These are phyloP conservation scores for Erithacus rubecula DNA, from an alignment of 2,797 vertebrate genomes.

Conservation along the genomic window DNA sequence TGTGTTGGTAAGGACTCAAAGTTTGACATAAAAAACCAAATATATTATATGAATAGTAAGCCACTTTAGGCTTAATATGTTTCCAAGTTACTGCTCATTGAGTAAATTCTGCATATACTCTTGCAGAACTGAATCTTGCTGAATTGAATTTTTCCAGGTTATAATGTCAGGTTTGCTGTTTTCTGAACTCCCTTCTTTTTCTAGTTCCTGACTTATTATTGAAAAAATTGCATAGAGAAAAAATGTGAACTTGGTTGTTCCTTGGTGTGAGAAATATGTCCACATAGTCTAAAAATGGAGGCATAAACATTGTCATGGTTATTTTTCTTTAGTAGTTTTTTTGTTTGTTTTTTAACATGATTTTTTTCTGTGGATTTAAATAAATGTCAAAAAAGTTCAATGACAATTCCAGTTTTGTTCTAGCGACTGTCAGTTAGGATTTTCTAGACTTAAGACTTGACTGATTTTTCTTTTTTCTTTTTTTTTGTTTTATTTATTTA, in stretches of 20 bases:
- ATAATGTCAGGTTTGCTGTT: neutral
- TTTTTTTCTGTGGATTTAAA: neutral
- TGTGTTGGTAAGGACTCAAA: neutral
- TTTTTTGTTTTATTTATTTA: neutral
- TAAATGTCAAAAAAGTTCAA: neutral
- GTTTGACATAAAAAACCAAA: neutral
- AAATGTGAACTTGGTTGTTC: neutral
- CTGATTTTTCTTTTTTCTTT: rapidly evolving
- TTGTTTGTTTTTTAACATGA: neutral
- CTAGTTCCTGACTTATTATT: neutral
- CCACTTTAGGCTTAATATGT: neutral
- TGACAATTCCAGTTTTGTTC: neutral
- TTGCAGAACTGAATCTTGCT: neutral
- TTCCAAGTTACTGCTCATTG: neutral
- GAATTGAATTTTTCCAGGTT: neutral
- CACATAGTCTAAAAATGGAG: neutral
- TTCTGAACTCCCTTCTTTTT: neutral
- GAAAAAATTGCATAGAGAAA: neutral
- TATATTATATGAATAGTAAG: neutral
- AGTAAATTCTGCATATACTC: neutral
- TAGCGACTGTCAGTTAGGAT: neutral
- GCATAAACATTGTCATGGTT: neutral
- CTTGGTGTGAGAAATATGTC: neutral
- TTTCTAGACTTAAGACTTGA: neutral
- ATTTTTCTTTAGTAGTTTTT: neutral